Evolutionary conservation across 2,888 invertebrate genomes (phyloP).

Genomic region (Glaucopsyche alexis): DNA sequence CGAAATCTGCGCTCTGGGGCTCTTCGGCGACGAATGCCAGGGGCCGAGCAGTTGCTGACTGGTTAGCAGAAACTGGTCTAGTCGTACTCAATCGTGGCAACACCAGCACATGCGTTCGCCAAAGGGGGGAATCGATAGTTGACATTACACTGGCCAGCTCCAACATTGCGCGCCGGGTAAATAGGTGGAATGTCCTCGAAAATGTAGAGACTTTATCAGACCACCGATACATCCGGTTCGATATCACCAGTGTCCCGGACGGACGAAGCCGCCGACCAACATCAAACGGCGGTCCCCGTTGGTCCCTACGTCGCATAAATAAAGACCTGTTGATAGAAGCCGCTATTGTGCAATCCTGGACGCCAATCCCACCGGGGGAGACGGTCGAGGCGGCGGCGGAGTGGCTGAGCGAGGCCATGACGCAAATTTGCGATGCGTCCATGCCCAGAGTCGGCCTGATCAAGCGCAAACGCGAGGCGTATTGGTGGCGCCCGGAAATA

Average conservation of each 20-base stretch:
- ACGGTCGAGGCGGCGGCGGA: too few species aligned
- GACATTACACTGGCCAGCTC: constrained; percentile 35
- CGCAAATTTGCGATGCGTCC: too few species aligned
- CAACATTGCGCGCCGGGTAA: constrained; percentile 29
- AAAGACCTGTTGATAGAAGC: too few species aligned
- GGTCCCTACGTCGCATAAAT: too few species aligned
- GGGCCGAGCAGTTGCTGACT: constrained; percentile 35
- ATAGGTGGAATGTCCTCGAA: constrained; percentile 33
- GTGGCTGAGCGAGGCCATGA: too few species aligned
- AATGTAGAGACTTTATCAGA: constrained; percentile 36
- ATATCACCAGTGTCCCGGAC: constrained; percentile 31
- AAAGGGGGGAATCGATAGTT: constrained; percentile 39
- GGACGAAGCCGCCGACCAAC: constrained; percentile 32
- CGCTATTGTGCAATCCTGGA: too few species aligned
- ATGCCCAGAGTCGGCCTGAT: too few species aligned
- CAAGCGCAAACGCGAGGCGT: too few species aligned
- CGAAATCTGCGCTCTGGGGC: constrained; percentile 39
- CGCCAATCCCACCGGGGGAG: too few species aligned
- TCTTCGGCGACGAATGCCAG: constrained; percentile 34
- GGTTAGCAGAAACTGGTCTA: constrained; percentile 33
- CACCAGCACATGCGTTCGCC: constrained; percentile 38
- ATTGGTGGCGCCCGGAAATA: too few species aligned
- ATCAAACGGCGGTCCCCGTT: too few species aligned
- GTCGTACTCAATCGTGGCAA: constrained; percentile 35
- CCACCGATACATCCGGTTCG: constrained; percentile 34